phyloP scores from a whole-genome alignment of 2,888 invertebrate species.

The Phanerotoma sp. region DNA sequence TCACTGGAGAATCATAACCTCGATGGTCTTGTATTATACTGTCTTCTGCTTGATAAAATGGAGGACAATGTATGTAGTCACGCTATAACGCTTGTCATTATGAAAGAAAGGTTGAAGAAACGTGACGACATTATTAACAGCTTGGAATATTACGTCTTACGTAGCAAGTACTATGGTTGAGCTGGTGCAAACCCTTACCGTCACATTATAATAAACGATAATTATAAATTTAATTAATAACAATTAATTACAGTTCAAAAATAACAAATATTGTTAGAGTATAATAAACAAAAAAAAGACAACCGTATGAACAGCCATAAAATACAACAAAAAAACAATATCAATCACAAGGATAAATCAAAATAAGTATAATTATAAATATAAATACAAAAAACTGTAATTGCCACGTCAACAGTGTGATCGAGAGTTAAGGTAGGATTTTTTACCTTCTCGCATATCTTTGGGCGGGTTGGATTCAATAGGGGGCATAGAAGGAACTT shows the following conservation, averaged over 20 bases:
- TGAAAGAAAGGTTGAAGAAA: neutral
- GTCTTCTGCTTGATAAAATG: neutral
- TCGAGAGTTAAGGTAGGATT: slow-evolving; percentile 4
- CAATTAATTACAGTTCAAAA: no score
- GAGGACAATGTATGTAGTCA: neutral
- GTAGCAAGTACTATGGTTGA: slow-evolving; percentile 52
- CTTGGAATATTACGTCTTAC: slow-evolving; percentile 32
- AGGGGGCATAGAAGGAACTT: slow-evolving; percentile 51
- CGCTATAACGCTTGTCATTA: neutral
- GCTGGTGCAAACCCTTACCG: slow-evolving; percentile 55
- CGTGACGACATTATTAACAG: neutral
- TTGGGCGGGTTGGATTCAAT: slow-evolving; percentile 49
- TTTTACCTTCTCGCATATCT: slow-evolving; percentile 54
- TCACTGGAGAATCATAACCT: neutral
- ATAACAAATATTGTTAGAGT: slow-evolving; percentile 12
- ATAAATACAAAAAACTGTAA: no score
- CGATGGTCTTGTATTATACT: neutral
- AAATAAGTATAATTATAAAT: no score
- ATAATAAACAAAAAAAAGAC: no score
- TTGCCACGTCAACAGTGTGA: no score
- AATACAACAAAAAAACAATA: no score
- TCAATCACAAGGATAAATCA: no score
- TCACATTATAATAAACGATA: slow-evolving; percentile 36
- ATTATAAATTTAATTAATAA: slow-evolving; percentile 10
- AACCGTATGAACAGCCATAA: no score